These are phyloP conservation scores for Polyodon spathula DNA, from an alignment of 2,113 vertebrate genomes.

Conservation along the genomic window DNA sequence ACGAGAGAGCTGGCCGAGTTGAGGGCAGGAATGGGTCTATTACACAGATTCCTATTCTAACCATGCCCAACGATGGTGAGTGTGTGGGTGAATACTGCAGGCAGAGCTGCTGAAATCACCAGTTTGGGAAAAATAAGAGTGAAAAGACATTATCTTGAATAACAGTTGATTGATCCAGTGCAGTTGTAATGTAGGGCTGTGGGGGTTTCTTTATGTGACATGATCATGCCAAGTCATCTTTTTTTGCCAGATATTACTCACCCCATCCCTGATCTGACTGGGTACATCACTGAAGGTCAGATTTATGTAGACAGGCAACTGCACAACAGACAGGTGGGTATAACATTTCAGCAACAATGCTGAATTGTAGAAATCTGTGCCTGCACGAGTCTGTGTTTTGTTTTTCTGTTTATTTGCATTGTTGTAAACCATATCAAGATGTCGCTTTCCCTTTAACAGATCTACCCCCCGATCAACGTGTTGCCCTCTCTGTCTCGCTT, in stretches of 20 bases:
- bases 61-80: conserved; percentile 84
- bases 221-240: neutral
- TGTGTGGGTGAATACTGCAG: neutral
- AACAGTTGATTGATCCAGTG: neutral
- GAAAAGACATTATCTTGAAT: no score
- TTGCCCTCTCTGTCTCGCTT: conserved; percentile 76
- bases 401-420: no score
- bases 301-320: conserved; percentile 83
- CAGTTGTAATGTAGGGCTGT: no score
- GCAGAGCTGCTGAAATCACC: neutral
- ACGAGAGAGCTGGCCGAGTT: conserved; percentile 78
- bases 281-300: conserved; percentile 81
- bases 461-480: conserved; percentile 80
- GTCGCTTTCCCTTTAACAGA: conserved; percentile 39
- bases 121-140: neutral
- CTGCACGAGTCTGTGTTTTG: neutral
- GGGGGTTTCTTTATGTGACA: neutral
- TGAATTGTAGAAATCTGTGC: neutral
- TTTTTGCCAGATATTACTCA: conserved; percentile 70
- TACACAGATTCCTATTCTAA: conserved; percentile 84
- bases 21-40: conserved; percentile 81
- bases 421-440: neutral
- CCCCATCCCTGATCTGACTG: conserved; percentile 81
- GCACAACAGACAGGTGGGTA: conserved; percentile 72
- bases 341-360: neutral